Percentiles rank a stretch among this genome's conserved stretches.
Conservation (phyloP, 2,888 invertebrate species). For the Latheticus oryzae region DNA sequence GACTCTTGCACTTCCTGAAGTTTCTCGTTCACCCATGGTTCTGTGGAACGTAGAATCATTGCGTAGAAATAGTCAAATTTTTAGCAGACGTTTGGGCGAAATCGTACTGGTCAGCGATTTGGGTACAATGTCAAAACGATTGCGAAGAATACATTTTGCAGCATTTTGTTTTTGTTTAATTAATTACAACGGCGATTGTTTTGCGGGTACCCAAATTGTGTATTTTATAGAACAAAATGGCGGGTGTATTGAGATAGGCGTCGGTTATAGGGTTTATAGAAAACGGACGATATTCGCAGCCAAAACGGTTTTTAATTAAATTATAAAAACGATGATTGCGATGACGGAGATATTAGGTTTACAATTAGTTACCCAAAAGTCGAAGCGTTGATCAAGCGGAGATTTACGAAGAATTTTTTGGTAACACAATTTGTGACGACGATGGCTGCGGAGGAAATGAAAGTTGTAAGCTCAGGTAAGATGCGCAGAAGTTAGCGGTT, state of each 20-base stretch:
- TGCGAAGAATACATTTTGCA: conserved; percentile 43
- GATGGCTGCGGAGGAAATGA: conserved; percentile 14
- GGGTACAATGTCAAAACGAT: conserved; percentile 50
- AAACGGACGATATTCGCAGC: conserved; percentile 64
- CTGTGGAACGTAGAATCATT: conserved; percentile 64
- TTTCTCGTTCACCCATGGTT: conserved; percentile 60
- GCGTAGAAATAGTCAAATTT: conserved; percentile 51
- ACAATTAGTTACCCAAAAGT: conserved; percentile 65
- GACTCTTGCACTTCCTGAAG: conserved; percentile 77
- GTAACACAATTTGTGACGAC: conserved; percentile 27
- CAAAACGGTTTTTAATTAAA: conserved; percentile 61
- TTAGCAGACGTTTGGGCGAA: conserved; percentile 64
- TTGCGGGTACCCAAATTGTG: conserved; percentile 50
- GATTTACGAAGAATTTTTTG: conserved; percentile 29
- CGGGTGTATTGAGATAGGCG: conserved; percentile 60
- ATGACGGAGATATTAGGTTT: conserved; percentile 62
- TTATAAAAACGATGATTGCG: conserved; percentile 62
- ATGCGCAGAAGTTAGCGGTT: too few species aligned
- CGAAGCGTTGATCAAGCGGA: conserved; percentile 54
- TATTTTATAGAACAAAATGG: conserved; percentile 61
- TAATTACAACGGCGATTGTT: too few species aligned
- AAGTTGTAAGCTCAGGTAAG: too few species aligned
- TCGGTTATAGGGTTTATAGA: conserved; percentile 50
- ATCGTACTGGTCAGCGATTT: conserved; percentile 58
- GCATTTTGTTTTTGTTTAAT: too few species aligned